A percentile compares a stretch with the other conserved stretches of the same genome.
phyloP scores from a whole-genome alignment of 2,888 invertebrate species.

The Trissonchulus sp. region DNA sequence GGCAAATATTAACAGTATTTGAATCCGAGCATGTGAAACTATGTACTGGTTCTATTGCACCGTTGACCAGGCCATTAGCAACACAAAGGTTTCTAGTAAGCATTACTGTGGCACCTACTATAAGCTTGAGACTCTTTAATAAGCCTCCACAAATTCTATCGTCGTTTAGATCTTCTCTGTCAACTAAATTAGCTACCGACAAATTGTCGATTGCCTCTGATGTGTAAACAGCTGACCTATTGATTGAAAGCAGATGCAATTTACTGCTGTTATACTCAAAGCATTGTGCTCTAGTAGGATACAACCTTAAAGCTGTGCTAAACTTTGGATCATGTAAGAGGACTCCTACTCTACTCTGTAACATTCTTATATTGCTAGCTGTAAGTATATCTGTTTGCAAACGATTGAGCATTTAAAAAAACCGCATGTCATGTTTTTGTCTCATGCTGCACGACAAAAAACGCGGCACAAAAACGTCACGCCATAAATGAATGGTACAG shows the following conservation, averaged over 20 bases:
- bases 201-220: not conserved
- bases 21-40: not conserved
- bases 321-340: not conserved
- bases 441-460: not conserved
- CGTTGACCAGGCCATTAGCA: slow-evolving; percentile 1
- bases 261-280: not conserved
- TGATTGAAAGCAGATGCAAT: not conserved
- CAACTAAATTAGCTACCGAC: not conserved
- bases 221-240: not conserved
- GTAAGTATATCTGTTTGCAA: not conserved
- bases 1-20: not conserved
- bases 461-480: not conserved
- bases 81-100: slow-evolving; percentile 13
- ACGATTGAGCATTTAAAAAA: not conserved
- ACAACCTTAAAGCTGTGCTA: slow-evolving; percentile 11
- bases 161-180: not conserved
- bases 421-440: not conserved
- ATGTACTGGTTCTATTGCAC: not conserved
- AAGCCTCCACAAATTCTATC: not conserved
- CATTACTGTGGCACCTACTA: slow-evolving; percentile 7
- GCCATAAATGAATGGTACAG: slow-evolving; percentile 11
- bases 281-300: slow-evolving; percentile 13
- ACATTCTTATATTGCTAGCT: not conserved
- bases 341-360: slow-evolving; percentile 6
- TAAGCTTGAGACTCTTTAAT: not conserved